Evolutionary conservation across 2,888 invertebrate genomes (phyloP).

Genomic region (Dendrolimus pini): DNA sequence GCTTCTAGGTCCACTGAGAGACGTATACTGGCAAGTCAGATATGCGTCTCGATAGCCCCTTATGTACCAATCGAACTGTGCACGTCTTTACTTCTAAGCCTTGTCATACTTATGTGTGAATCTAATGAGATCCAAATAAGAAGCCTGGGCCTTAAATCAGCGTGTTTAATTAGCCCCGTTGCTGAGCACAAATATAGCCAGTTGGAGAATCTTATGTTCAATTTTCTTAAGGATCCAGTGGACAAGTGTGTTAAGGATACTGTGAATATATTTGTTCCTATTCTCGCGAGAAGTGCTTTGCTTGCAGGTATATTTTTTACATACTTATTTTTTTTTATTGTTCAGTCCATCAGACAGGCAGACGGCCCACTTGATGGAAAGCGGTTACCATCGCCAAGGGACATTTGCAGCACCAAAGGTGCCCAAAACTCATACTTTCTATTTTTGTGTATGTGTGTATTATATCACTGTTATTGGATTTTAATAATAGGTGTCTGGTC

Average conservation of each 20-base stretch:
- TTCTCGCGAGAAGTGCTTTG: slow-evolving; percentile 62
- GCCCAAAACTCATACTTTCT: too few relatives aligned
- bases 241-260: slow-evolving; percentile 59
- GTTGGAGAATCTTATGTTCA: slow-evolving; percentile 61
- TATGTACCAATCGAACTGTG: slow-evolving; percentile 65
- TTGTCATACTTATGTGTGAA: slow-evolving; percentile 67
- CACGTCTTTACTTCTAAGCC: slow-evolving; percentile 61
- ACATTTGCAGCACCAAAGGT: too few relatives aligned
- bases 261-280: slow-evolving; percentile 51
- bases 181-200: slow-evolving; percentile 63
- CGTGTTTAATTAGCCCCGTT: slow-evolving; percentile 58
- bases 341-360: too few relatives aligned
- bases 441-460: too few relatives aligned
- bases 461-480: too few relatives aligned
- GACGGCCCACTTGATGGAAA: too few relatives aligned
- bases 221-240: slow-evolving; percentile 54
- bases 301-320: slow-evolving; percentile 42
- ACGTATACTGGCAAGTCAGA: slow-evolving; percentile 55
- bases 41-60: slow-evolving; percentile 61
- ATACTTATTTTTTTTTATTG: neutral
- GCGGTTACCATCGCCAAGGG: too few relatives aligned
- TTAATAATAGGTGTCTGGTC: too few relatives aligned
- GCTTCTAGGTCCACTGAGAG: slow-evolving; percentile 55
- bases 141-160: slow-evolving; percentile 52
- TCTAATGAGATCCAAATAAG: slow-evolving; percentile 60